These are phyloP conservation scores for Cepaea hortensis DNA, from an alignment of 2,888 invertebrate genomes.

Conservation along the genomic window DNA sequence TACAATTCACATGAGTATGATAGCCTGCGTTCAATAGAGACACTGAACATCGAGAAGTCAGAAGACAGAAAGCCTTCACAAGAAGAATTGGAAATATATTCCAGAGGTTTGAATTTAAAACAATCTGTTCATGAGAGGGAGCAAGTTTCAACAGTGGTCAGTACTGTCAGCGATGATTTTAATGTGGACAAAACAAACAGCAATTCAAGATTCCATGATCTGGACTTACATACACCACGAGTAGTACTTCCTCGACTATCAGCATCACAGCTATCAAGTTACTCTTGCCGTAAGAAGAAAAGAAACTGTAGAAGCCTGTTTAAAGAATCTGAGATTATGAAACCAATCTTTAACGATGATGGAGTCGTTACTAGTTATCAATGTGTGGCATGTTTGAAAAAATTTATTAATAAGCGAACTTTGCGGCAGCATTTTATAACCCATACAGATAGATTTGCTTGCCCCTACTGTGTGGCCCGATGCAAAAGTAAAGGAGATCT, in stretches of 20 bases:
- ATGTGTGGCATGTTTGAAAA: constrained; percentile 37
- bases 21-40: not conserved
- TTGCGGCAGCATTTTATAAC: constrained; percentile 47
- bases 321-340: constrained; percentile 30
- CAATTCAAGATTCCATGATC: not conserved
- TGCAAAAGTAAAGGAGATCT: constrained; percentile 49
- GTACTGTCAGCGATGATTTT: not conserved
- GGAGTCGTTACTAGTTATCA: constrained; percentile 34
- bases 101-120: constrained; percentile 22
- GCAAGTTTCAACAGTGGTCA: not conserved
- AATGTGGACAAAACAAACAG: not conserved
- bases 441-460: constrained; percentile 48
- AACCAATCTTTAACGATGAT: constrained; percentile 15
- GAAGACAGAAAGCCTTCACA: constrained; percentile 16
- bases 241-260: not conserved
- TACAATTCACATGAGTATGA: not conserved
- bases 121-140: constrained; percentile 1
- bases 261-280: not conserved
- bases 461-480: constrained; percentile 37
- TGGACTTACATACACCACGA: not conserved
- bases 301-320: not conserved
- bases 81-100: constrained; percentile 12
- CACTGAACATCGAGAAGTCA: not conserved
- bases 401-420: constrained; percentile 43
- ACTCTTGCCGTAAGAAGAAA: not conserved